Conservation (phyloP, 2,113 vertebrate species). For the Sitta europaea region DNA sequence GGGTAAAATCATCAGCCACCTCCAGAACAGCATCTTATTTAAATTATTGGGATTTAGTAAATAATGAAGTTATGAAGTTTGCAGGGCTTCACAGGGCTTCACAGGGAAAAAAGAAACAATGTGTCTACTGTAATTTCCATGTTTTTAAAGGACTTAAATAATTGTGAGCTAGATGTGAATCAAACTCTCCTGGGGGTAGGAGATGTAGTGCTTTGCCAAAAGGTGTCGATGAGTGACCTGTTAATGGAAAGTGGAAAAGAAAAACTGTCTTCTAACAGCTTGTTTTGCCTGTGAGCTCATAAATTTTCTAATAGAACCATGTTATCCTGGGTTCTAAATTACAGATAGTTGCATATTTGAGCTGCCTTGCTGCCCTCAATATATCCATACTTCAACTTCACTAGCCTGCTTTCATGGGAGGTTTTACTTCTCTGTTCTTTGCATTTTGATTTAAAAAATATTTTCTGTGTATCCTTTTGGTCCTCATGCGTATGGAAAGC, state of each 20-base stretch:
- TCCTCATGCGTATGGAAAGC: neutral
- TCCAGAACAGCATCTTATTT: neutral
- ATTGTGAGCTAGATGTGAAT: neutral
- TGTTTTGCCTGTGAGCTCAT: neutral
- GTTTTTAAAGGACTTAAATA: neutral
- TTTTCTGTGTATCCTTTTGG: neutral
- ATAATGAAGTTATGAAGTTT: neutral
- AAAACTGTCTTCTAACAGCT: neutral
- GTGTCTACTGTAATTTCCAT: neutral
- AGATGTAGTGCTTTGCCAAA: neutral
- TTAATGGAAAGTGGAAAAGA: neutral
- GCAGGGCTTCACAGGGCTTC: neutral
- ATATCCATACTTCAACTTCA: neutral
- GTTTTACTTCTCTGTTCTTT: neutral
- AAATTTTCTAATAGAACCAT: neutral
- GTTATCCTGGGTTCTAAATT: neutral
- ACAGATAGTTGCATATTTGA: neutral
- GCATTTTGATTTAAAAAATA: neutral
- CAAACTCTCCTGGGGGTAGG: neutral
- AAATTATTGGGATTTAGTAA: neutral
- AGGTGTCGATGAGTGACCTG: neutral
- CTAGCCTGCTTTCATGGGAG: neutral
- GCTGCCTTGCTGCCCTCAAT: neutral
- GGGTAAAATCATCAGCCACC: neutral
- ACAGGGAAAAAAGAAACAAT: accelerated